Evolutionary conservation across 2,888 invertebrate genomes (phyloP), one percentile per base, ranked within the genome.

Genomic region (Junonia oenone): DNA sequence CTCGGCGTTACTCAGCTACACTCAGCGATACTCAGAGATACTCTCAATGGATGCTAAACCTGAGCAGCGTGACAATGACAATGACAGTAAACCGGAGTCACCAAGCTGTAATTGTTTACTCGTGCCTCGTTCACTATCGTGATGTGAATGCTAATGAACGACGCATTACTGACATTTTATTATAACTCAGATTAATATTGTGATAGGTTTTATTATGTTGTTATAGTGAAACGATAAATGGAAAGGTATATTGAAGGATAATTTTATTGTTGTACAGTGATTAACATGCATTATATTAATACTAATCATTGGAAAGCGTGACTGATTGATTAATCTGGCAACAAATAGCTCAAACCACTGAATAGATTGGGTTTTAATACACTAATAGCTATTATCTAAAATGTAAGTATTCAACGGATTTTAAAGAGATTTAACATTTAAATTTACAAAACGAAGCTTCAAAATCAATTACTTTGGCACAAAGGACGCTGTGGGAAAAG

Each of bases 31-130:
- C n/a, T n/a, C n/a, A n/a, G n/a, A n/a, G n/a, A n/a, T n/a, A n/a
- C n/a, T n/a, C n/a, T n/a, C n/a, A n/a, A n/a, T n/a, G n/a, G n/a
- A n/a, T n/a, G n/a, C n/a, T n/a, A n/a, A n/a, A n/a, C 14, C 35
- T 52, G 61, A 62, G 38, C 58, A 54, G 63, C 60, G 63, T 76
- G 78, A 71, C 77, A 73, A 63, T 78, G 79, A 68, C 74, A 75
- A 60, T 76, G 72, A 68, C 62, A 67, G 62, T 40, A 54, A 64
- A 71, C 78, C 75, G 76, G 76, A 75, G 67, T 56, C 58, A 61
- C 72, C 49, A 26, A 69, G 71, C 31, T 35, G 49, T 66, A 65
- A n/a, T n/a, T 68, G 64, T 67, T 63, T 59, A 55, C 58, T 26
- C 15, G 52, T 56, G 61, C 59, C 46, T 52, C 62, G 56, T 62